A percentile compares a stretch with the other conserved stretches of the same genome.
Evolutionary conservation across 1,140 invertebrate species (phyloP).

Genomic region (Cotesia glomerata): DNA sequence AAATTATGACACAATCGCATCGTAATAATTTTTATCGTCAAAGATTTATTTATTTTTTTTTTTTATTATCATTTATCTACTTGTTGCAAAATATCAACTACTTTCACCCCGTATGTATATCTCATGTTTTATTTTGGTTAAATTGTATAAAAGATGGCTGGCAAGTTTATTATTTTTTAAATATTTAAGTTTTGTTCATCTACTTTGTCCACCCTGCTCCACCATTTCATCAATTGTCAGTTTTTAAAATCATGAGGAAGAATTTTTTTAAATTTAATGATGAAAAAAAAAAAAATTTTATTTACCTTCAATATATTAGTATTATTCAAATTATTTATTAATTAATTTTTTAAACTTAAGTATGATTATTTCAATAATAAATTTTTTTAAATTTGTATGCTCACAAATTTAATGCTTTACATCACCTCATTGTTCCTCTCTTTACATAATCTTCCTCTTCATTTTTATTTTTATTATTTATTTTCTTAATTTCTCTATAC

Average conservation of each 20-base stretch:
- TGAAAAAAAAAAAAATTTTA: too few species aligned
- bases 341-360: background rate
- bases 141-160: slow-evolving; percentile 64
- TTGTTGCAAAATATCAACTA: slow-evolving; percentile 63
- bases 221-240: slow-evolving; percentile 11
- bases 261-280: background rate
- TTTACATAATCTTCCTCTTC: slow-evolving; percentile 6
- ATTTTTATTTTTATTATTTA: slow-evolving; percentile 33
- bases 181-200: slow-evolving; percentile 35
- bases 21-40: slow-evolving; percentile 10
- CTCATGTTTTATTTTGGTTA: slow-evolving; percentile 45
- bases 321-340: background rate
- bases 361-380: slow-evolving; percentile 1
- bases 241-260: slow-evolving; percentile 1
- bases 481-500: slow-evolving; percentile 3
- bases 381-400: background rate
- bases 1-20: slow-evolving; percentile 15
- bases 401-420: slow-evolving; percentile 42
- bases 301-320: background rate
- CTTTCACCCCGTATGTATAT: slow-evolving; percentile 55
- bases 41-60: slow-evolving; percentile 1
- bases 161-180: slow-evolving; percentile 59
- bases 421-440: slow-evolving; percentile 3
- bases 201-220: slow-evolving; percentile 39
- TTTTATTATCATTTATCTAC: slow-evolving; percentile 44